Evolutionary conservation across 2,113 vertebrate species (phyloP).

Genomic region (Brachyhypopomus occidentalis): DNA sequence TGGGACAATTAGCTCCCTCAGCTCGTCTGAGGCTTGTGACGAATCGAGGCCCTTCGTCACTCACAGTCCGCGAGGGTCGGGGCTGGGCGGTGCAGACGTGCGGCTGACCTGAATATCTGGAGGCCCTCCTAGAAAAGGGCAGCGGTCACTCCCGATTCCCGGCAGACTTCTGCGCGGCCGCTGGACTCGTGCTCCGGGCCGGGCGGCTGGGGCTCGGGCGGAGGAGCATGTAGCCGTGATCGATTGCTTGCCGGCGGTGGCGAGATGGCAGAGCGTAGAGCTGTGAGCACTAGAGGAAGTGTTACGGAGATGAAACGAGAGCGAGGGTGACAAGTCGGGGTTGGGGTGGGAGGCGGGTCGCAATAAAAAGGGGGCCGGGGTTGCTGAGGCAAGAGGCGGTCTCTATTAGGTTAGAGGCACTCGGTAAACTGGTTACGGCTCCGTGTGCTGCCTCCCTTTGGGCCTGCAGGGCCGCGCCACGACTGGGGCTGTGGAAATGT

Average conservation of each 20-base stretch:
- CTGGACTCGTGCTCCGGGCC: not conserved
- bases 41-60: slow-evolving; percentile 39
- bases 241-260: slow-evolving; percentile 38
- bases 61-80: not conserved
- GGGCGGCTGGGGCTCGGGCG: not conserved
- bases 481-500: slow-evolving; percentile 48
- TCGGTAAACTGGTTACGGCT: slow-evolving; percentile 70
- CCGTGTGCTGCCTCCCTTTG: slow-evolving; percentile 56
- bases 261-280: slow-evolving; percentile 42
- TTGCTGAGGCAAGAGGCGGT: slow-evolving; percentile 52
- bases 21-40: slow-evolving; percentile 33
- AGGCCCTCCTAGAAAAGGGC: not conserved
- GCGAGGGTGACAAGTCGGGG: slow-evolving; percentile 54
- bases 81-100: too few species aligned
- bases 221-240: slow-evolving; percentile 46
- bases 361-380: slow-evolving; percentile 62
- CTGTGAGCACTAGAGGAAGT: slow-evolving; percentile 54
- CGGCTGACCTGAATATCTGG: too few species aligned
- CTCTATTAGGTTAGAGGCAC: slow-evolving; percentile 67
- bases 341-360: slow-evolving; percentile 40
- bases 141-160: not conserved
- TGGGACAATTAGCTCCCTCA: slow-evolving; percentile 50
- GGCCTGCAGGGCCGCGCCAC: slow-evolving; percentile 49
- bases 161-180: slow-evolving; percentile 12
- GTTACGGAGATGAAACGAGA: slow-evolving; percentile 53